These are phyloP conservation scores for Ennomos quercinarius DNA, from an alignment of 2,888 invertebrate genomes.

Conservation along the genomic window DNA sequence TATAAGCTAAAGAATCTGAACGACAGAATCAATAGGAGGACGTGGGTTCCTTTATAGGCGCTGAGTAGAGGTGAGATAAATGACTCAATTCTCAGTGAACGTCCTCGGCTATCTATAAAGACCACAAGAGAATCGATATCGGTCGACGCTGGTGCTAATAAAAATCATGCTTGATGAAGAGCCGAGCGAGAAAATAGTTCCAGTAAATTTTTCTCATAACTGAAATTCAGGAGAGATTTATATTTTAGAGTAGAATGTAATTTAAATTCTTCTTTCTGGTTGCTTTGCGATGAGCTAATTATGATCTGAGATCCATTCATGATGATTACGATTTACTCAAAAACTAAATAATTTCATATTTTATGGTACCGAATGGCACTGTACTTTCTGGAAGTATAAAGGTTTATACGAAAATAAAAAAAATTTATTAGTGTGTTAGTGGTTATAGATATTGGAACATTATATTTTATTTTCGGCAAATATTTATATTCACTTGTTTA, in stretches of 20 bases:
- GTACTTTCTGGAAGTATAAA: too few species aligned
- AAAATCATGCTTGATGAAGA: conserved; percentile 50
- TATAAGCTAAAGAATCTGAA: conserved; percentile 26
- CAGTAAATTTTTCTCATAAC: conserved; percentile 16
- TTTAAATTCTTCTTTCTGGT: too few species aligned
- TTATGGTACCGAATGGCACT: too few species aligned
- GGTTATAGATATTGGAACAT: too few species aligned
- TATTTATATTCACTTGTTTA: conserved; percentile 89
- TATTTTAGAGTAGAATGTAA: neutral
- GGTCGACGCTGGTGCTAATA: conserved; percentile 38
- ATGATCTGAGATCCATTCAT: too few species aligned
- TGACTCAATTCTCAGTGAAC: conserved; percentile 51
- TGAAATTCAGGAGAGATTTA: conserved; percentile 1
- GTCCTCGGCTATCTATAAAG: conserved; percentile 49
- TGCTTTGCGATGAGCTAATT: too few species aligned
- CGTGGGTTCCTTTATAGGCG: conserved; percentile 28
- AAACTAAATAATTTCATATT: too few species aligned
- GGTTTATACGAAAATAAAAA: too few species aligned
- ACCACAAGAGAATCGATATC: conserved; percentile 37
- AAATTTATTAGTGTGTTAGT: too few species aligned
- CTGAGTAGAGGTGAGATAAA: conserved; percentile 50
- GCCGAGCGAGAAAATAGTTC: conserved; percentile 27
- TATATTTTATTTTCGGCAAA: too few species aligned
- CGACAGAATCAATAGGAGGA: conserved; percentile 33
- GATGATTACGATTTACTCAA: too few species aligned